A percentile compares a stretch with the other conserved stretches of the same genome.
Conservation (phyloP, 2,797 vertebrate genomes). For the Falco berigora region DNA sequence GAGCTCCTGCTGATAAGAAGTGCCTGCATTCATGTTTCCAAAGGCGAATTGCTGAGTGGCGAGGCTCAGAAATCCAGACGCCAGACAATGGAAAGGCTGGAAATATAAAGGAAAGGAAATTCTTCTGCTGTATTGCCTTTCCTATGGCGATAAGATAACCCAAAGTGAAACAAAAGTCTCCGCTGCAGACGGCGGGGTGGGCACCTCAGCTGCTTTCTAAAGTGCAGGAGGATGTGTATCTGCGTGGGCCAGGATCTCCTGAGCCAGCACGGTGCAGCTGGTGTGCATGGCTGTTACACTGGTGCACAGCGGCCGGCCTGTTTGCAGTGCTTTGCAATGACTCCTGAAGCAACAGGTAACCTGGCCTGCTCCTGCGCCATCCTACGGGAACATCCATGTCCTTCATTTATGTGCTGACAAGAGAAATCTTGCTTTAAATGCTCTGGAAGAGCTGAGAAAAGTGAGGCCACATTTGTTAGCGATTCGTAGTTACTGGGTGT, state of each 20-base stretch:
- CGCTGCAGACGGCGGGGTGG: background rate
- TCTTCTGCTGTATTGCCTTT: slow-evolving; percentile 83
- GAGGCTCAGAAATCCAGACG: slow-evolving; percentile 64
- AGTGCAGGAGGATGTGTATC: background rate
- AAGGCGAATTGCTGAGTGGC: slow-evolving; percentile 60
- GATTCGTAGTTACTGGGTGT: fast-evolving
- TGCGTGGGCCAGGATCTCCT: fast-evolving
- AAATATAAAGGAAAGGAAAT: slow-evolving; percentile 74
- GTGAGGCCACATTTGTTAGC: background rate
- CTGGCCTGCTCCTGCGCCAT: background rate
- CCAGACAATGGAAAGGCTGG: slow-evolving; percentile 80
- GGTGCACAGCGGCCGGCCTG: fast-evolving
- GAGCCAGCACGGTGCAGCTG: fast-evolving
- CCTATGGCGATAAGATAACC: slow-evolving; percentile 76
- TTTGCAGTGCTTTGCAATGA: fast-evolving
- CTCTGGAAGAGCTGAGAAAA: background rate
- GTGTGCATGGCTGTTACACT: fast-evolving
- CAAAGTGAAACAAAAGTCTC: slow-evolving; percentile 50
- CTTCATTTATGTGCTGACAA: background rate
- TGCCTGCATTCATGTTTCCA: slow-evolving; percentile 2
- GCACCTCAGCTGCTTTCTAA: background rate
- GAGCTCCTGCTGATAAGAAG: slow-evolving; percentile 37
- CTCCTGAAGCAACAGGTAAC: background rate
- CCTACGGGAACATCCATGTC: fast-evolving
- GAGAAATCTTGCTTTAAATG: background rate